phyloP scores from a whole-genome alignment of 2,888 invertebrate genomes.

The Hypomecis atomaria region DNA sequence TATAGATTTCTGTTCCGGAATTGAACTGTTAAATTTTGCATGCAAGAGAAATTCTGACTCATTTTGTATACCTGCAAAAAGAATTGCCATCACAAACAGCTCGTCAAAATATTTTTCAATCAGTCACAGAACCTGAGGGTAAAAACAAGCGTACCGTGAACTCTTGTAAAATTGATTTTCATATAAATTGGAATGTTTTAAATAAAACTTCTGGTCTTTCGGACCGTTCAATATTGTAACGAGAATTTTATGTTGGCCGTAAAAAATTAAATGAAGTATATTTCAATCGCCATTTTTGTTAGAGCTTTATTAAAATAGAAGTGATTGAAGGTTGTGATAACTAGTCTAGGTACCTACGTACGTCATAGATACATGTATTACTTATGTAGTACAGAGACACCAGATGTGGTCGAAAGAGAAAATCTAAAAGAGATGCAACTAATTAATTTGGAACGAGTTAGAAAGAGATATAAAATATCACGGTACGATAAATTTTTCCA shows the following conservation, averaged over 20 bases:
- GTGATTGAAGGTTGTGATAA: not conserved
- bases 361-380: not conserved
- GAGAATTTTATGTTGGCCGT: not conserved
- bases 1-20: constrained; percentile 44
- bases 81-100: constrained; percentile 1
- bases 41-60: constrained; percentile 5
- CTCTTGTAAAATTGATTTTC: constrained; percentile 14
- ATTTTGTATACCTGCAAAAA: constrained; percentile 27
- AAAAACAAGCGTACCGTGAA: constrained; percentile 9
- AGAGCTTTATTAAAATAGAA: not conserved
- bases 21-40: constrained; percentile 26
- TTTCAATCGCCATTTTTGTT: not conserved
- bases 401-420: too few relatives aligned
- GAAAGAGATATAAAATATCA: too few relatives aligned
- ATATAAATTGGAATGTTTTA: constrained; percentile 10
- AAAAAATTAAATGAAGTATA: not conserved
- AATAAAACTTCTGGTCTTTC: constrained; percentile 13
- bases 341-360: not conserved
- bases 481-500: too few relatives aligned
- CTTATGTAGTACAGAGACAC: too few relatives aligned
- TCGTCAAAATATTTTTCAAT: constrained; percentile 14
- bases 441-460: too few relatives aligned
- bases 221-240: constrained; percentile 6
- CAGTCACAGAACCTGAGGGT: constrained; percentile 10
- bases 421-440: too few relatives aligned